Conservation (phyloP, 2,797 vertebrate genomes). For the Rhinatrema bivittatum region DNA sequence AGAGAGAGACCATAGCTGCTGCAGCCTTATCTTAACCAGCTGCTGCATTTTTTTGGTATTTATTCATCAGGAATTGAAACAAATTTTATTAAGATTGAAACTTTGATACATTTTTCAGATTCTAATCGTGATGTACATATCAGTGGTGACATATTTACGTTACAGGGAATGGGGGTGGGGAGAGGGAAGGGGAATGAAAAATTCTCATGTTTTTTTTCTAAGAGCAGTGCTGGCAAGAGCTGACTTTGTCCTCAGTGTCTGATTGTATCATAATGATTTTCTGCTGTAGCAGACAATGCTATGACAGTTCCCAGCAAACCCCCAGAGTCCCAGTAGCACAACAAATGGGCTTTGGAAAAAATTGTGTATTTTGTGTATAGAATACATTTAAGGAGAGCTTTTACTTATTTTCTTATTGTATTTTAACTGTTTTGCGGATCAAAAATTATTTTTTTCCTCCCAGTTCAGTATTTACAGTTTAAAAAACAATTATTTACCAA, state of each 20-base stretch:
- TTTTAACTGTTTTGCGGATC: constrained; percentile 93
- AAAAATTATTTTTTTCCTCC: constrained; percentile 60
- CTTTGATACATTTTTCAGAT: constrained; percentile 97
- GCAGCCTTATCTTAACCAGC: constrained; percentile 73
- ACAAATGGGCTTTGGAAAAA: constrained; percentile 80
- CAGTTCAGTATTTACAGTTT: constrained; percentile 63
- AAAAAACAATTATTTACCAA: constrained; percentile 49
- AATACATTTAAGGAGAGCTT: constrained; percentile 98
- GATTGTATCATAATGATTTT: constrained; percentile 82
- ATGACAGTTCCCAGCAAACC: constrained; percentile 55
- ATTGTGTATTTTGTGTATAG: constrained; percentile 96
- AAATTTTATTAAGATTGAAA: constrained; percentile 93
- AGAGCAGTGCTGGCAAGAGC: constrained; percentile 64
- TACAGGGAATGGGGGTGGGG: too few species aligned
- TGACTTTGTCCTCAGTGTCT: constrained; percentile 63
- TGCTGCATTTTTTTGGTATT: constrained; percentile 81
- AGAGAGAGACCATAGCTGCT: constrained; percentile 76
- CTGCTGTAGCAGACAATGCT: constrained; percentile 86
- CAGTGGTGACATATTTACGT: constrained; percentile 78
- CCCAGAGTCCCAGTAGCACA: constrained; percentile 86
- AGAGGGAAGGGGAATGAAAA: too few species aligned
- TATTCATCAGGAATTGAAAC: constrained; percentile 80
- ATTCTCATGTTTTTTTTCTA: constrained; percentile 39
- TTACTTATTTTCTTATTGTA: constrained; percentile 99
- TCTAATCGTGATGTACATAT: constrained; percentile 84